Base-by-base conservation (phyloP, 2,113 vertebrate species). In the Oreochromis aureus region DNA sequence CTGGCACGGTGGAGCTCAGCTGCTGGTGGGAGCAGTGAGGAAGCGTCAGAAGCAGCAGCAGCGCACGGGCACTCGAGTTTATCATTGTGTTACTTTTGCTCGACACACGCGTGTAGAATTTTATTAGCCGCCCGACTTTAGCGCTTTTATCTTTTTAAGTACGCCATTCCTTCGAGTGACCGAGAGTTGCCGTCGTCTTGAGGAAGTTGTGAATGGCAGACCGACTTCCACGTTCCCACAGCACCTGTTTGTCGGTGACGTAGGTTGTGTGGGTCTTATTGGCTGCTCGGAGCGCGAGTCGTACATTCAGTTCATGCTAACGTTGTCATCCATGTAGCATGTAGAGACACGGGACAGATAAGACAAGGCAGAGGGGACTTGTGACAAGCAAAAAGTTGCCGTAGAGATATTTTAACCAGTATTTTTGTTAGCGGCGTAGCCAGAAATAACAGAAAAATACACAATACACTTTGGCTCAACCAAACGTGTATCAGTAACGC, bases 181-280 rank as follows among this genome's bases (percentile, higher is more conserved):
- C 10, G 2, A 19, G 6, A 76, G 88, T 81, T 53, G 92, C 51
- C 79, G 10, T n/a, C 11, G 85, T 88, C 58, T 82, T 32, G 83
- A 88, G 85, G 87, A 94, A 95, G 89, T 94, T 95, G 86, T 92
- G 94, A 93, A 92, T 86, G 89, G 89, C 71, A 81, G 78, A 51
- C 51, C 6, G 84, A 82, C 83, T 83, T 83, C 89, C 84, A 90
- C 88, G 92, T 86, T 89, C 76, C 39, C 81, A 18, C 90, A 91
- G 89, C 95, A 95, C 94, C 95, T 93, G 95, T 94, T 93, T 90
- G 92, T 91, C 83, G 83, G 56, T 95, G 94, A 95, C 95, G 94
- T 95, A 73, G 89, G 4, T 71, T 16, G 44, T 41, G 15, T 22
- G 15, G 19, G n/a, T 93, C 46, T 91, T 63, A 95, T 95, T 94